These are phyloP conservation scores for Ctenomys sociabilis DNA, from an alignment of 2,113 vertebrate genomes.

Conservation along the genomic window DNA sequence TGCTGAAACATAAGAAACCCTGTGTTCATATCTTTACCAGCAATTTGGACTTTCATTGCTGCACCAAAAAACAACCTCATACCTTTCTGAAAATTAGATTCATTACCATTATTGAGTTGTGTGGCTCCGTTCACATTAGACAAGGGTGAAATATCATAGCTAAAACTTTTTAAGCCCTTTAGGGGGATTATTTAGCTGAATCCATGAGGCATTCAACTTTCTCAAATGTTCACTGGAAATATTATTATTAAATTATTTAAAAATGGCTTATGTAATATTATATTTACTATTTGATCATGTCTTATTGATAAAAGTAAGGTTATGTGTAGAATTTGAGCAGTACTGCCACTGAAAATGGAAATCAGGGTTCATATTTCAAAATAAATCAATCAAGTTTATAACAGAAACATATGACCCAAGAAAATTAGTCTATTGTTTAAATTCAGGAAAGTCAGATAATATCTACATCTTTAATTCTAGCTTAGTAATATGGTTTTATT, in stretches of 20 bases:
- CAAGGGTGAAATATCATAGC: slow-evolving; percentile 42
- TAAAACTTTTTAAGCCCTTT: neutral
- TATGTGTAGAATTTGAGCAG: neutral
- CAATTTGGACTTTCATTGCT: slow-evolving; percentile 32
- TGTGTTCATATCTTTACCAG: neutral
- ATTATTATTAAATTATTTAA: neutral
- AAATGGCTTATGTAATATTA: neutral
- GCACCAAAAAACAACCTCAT: slow-evolving; percentile 26
- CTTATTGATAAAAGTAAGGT: neutral
- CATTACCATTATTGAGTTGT: slow-evolving; percentile 46
- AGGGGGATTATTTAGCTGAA: neutral
- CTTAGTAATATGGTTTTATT: neutral
- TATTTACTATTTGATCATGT: neutral
- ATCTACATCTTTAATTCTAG: neutral
- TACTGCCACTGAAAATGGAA: neutral
- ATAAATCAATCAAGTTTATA: neutral
- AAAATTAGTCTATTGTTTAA: neutral
- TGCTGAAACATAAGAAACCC: neutral
- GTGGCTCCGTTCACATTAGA: slow-evolving; percentile 31
- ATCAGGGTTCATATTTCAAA: neutral
- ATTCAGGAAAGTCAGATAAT: neutral
- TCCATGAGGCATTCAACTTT: neutral
- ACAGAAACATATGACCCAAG: neutral
- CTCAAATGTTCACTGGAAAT: neutral
- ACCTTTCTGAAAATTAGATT: slow-evolving; percentile 69